Base-by-base conservation (phyloP, 1,140 invertebrate species). In the Galleria mellonella region DNA sequence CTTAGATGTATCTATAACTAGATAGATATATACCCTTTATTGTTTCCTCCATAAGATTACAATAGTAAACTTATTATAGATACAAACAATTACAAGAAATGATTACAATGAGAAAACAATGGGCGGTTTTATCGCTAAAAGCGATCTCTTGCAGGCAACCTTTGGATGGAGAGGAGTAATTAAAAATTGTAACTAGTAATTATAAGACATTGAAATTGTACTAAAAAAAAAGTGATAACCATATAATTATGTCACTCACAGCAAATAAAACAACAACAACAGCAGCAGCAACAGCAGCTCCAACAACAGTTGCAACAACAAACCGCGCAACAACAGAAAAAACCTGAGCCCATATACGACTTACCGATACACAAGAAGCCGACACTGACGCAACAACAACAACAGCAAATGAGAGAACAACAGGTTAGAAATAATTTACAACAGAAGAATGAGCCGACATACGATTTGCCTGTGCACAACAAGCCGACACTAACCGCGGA, bases 321-420 rank as follows among this genome's bases (percentile, higher is more conserved):
- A 4, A 47, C 52, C 1, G 31, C 40, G 11, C 58, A 58, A 10
- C 57, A 62, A 45, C 68, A 70, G 27, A 65, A 70, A 47, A 79
- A 79, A 51, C 72, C 78, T 0, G 75, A 78, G 40, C 78, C 76
- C 0, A 79, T 79, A 49, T 79, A 79, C 65, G 75, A 79, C 35
- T 46, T 79, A 50, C 75, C 75, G 17, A 72, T 76, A 59, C 78
- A 79, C 67, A 79, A 76, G 59, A 79, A 77, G 43, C 78, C 75
- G 9, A 65, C 62, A 23, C 43, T 76, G 10, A 76, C 72, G 12
- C 58, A 65, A 4, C 73, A 77, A 35, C 74, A 78, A 51, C 70
- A 72, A 35, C 70, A 72, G 33, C 67, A 72, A 28, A 74, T 76
- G 1, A 47, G 56, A 43, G 55, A 66, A 38, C 68, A 59, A 13